Evolutionary conservation across 2,888 invertebrate genomes (phyloP).

Genomic region (Chouioia cunea): DNA sequence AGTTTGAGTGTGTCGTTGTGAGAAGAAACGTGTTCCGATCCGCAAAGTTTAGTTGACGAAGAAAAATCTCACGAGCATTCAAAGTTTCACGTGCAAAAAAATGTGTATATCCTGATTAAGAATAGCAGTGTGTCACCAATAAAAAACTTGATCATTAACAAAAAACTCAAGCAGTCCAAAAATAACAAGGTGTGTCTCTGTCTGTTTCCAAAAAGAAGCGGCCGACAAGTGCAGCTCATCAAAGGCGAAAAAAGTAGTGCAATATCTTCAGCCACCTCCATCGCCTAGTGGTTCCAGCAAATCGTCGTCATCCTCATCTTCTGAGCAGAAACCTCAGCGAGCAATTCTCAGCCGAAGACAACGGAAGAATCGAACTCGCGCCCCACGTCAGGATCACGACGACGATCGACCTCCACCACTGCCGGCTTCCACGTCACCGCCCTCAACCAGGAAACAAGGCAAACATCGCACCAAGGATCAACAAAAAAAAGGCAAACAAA

Average conservation of each 20-base stretch:
- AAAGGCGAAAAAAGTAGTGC: too few species aligned
- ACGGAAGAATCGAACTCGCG: constrained; percentile 69
- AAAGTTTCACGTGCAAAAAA: too few species aligned
- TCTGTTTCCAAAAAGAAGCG: constrained; percentile 42
- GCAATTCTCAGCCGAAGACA: constrained; percentile 71
- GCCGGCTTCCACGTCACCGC: constrained; percentile 18
- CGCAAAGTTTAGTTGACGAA: too few species aligned
- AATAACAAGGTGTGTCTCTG: constrained; percentile 6
- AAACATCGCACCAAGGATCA: too few species aligned
- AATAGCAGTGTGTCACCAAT: too few species aligned
- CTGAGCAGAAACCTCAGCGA: constrained; percentile 68
- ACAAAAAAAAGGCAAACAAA: too few species aligned
- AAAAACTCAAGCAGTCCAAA: not conserved
- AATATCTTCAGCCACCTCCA: constrained; percentile 4
- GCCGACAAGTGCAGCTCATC: constrained; percentile 25
- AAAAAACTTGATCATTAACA: too few species aligned
- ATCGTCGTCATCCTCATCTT: constrained; percentile 60
- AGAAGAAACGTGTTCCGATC: too few species aligned
- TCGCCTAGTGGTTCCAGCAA: constrained; percentile 17
- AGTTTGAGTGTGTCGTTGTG: too few species aligned
- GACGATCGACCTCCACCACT: constrained; percentile 42
- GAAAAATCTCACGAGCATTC: too few species aligned
- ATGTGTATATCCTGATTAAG: too few species aligned
- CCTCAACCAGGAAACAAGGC: not conserved
- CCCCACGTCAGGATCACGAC: constrained; percentile 53